Evolutionary conservation across 2,888 invertebrate species (phyloP), one percentile per base, ranked within the genome.

Genomic region (Phortica magna): DNA sequence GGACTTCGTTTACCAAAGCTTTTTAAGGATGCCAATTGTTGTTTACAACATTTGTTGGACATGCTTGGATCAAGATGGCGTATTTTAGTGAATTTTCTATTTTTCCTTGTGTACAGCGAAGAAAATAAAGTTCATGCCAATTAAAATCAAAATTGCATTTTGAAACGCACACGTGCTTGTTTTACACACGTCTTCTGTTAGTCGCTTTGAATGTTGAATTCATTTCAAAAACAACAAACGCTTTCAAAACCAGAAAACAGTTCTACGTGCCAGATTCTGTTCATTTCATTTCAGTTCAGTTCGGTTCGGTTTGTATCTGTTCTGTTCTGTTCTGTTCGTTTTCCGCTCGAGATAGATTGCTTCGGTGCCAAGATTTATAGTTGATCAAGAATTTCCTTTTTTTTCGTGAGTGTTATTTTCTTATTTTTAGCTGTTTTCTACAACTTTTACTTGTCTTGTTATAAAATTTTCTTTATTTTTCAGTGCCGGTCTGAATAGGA

Each of bases 321-420:
- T 61, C 59, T 67, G 67, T 61, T 61, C 59, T 67, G 67, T 42
- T 67, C 42, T 42, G 41, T 67, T 14, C 42, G 70, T 86, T 85
- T 88, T 83, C 79, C 79, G 81, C 81, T 82, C 82, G 85, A 87
- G 89, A 89, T 89, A 89, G 89, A 89, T 89, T 83, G 82, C 85
- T 83, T 81, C 81, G 83, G 82, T 84, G 86, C 82, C 84, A 88
- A 89, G 89, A 89, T 90, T 89, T 89, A 89, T 89, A 83, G 82
- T 86, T 85, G 88, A 88, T 90, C 89, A 87, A 88, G 70, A 70
- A 70, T 70, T 70, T 70, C 53, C 70, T 53, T 48, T 70, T 70
- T 70, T 71, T 75, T 59, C 53, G 39, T 75, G 41, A 41, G n/a
- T 75, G 57, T 41, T 71, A 55, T 53, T 64, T 74, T 76, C 73